Evolutionary conservation across 2,888 invertebrate genomes (phyloP), one percentile per base, ranked within the genome.

Genomic region (Aquatica leii): DNA sequence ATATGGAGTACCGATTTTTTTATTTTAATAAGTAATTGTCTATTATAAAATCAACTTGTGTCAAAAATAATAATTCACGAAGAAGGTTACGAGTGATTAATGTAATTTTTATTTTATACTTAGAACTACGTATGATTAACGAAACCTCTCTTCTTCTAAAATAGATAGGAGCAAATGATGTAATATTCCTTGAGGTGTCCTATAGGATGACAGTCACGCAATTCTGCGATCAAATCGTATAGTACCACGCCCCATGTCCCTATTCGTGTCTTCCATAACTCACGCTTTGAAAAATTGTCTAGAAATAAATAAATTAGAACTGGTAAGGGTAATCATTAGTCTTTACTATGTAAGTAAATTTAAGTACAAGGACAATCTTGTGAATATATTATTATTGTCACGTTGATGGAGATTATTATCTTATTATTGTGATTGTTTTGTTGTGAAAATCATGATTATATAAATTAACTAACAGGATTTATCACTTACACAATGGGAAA

Each of bases 221-320:
- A 73, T 72, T 62, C 69, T 67, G 70, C 71, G 69, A 72, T 72
- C 72, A 71, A 66, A 70, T 69, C 65, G 68, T 63, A 62, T 55
- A 52, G 48, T 60, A 66, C 68, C 71, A 70, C 71, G 68, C 72
- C 67, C 67, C 59, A 41, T 65, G 61, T 65, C 58, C 65, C 58
- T 65, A 65, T 65, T 65, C 61, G 61, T 61, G 65, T 65, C 61
- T 60, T 58, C 58, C 49, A 65, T 65, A 58, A 65, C 60, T 65
- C 65, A 65, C 63, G 59, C 54, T 56, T 64, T 64, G 51, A 64
- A 59, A 64, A 59, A n/a, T 54, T n/a, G 51, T 53, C 55, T 59
- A 55, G 43, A 64, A 55, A 51, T 51, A 58, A 59, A 54, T n/a
- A n/a, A n/a, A n/a, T n/a, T n/a, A n/a, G n/a, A n/a, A n/a, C n/a